Evolutionary conservation across 1,140 invertebrate species (phyloP), one percentile per base, ranked within the genome.

Genomic region (Whitmania pigra): DNA sequence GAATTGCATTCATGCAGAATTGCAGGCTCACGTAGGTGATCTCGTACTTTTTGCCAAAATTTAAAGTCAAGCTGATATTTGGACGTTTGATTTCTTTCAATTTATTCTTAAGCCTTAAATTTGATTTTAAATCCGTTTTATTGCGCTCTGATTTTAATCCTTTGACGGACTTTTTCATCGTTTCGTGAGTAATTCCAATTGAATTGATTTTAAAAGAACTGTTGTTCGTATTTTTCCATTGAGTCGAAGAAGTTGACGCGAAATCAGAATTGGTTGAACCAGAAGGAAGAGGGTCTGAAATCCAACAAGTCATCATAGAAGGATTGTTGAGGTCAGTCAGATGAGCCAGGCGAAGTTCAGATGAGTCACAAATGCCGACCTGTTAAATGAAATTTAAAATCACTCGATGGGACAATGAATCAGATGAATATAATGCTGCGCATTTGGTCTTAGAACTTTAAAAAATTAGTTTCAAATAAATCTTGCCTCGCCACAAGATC

Each of bases 251-350:
- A 49, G 43, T 49, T 17, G 43, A 5, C 13, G 43, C 9, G 43
- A 17, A 49, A 11, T 0, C 15, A 17, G 9, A 13, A 49, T 17
- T n/a, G 67, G 29, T 29, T n/a, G 25, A 40, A 25, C 18, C 13
- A 25, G 15, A 29, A 40, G 67, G 40, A 74, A 81, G 78, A 11
- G 80, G 78, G 40, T 80, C 78, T 25, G 92, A 95, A 43, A 94
- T 86, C 95, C 95, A 99, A 81, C 95, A 99, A 67, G 94, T 98
- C 2, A 63, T 53, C 31, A 67, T 72, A 18, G 72, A 92, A 0
- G 93, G 90, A 80, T 97, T 97, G 83, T 97, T 96, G 31, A 97
- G 84, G 81, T 98, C 95, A 43, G 94, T 97, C 2, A 98, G 86
- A 76, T 90, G 89, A 49, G 89, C 86, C 22, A 86, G 85, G 69